Evolutionary conservation across 2,113 vertebrate species (phyloP), one percentile per base, ranked within the genome.

Genomic region (Tragulus kanchil): DNA sequence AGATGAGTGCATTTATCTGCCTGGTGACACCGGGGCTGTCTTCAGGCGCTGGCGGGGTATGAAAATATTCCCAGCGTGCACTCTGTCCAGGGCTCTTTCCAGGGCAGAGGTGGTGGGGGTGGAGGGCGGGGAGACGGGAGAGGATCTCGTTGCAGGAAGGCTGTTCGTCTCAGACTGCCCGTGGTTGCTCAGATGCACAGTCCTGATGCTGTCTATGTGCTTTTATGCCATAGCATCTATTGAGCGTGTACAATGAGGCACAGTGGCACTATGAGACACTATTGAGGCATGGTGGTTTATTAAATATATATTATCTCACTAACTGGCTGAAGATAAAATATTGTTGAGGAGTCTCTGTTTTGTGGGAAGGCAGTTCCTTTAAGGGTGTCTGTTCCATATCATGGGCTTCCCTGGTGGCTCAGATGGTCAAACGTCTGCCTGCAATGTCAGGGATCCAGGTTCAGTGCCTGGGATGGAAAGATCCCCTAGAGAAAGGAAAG

Each of bases 1-100:
- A 71, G 89, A 96, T 61, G 97, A 94, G 54, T 1, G 8, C 97
- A 85, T 97, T 93, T 78, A 81, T 96, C 93, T 95, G 89, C 87
- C 54, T 3, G 31, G 54, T 86, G 95, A 96, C 95, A 90, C 45
- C 28, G 58, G 25, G 61, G 67, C 59, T 92, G 26, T 90, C 92
- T 93, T 52, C 31, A 11, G 93, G 95, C 54, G 0, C 36, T 2
- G 52, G 67, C 0, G 28, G 61, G 64, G n/a, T 58, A 50, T 3
- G 67, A 79, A 83, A 89, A 89, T 16, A 69, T 19, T 90, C 85
- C 62, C 83, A 77, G 89, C 84, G 9, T 26, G 86, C 36, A 16
- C 10, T 87, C 56, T 2, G 58, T 50, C 91, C 0, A 0, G 59
- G 82, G 93, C 85, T 86, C 28, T 2, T n/a, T 56, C 71, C 15